These are phyloP conservation scores for Linepithema humile DNA, from an alignment of 1,140 invertebrate species.

Conservation along the genomic window DNA sequence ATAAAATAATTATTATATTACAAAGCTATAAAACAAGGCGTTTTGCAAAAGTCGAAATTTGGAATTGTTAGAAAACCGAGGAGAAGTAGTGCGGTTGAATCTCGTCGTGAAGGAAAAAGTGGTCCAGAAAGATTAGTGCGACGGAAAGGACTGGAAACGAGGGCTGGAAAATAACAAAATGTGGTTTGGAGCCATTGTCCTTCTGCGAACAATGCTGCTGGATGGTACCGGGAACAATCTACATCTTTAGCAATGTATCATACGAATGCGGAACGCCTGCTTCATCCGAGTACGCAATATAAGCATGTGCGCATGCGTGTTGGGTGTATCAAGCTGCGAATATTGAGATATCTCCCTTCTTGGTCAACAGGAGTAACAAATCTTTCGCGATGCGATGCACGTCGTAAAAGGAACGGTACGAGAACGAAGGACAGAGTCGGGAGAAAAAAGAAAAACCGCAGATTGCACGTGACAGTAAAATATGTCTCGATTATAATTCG, in stretches of 20 bases:
- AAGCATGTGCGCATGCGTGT: constrained; percentile 29
- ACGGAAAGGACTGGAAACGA: constrained; percentile 51
- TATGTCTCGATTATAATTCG: constrained; percentile 38
- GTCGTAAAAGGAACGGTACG: constrained; percentile 37
- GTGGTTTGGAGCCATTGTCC: constrained; percentile 78
- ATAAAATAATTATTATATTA: background rate
- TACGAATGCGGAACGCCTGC: constrained; percentile 64
- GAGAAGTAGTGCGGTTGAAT: background rate
- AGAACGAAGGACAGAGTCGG: background rate
- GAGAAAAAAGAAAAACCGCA: background rate
- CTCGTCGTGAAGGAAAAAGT: background rate
- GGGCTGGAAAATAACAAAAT: constrained; percentile 62
- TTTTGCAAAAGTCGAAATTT: background rate
- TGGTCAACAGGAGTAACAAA: constrained; percentile 14
- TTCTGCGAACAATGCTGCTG: constrained; percentile 76
- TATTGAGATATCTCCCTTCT: constrained; percentile 74
- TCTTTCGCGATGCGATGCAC: constrained; percentile 42
- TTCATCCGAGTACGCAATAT: constrained; percentile 42
- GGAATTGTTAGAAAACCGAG: background rate
- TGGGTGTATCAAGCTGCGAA: constrained; percentile 68
- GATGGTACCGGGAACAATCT: constrained; percentile 78
- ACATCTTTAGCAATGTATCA: constrained; percentile 82
- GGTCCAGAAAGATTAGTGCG: constrained; percentile 46
- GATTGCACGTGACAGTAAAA: constrained; percentile 45
- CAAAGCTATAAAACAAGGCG: background rate